Base-by-base conservation (phyloP, 2,113 vertebrate species). In the Mormyrus iriodes region DNA sequence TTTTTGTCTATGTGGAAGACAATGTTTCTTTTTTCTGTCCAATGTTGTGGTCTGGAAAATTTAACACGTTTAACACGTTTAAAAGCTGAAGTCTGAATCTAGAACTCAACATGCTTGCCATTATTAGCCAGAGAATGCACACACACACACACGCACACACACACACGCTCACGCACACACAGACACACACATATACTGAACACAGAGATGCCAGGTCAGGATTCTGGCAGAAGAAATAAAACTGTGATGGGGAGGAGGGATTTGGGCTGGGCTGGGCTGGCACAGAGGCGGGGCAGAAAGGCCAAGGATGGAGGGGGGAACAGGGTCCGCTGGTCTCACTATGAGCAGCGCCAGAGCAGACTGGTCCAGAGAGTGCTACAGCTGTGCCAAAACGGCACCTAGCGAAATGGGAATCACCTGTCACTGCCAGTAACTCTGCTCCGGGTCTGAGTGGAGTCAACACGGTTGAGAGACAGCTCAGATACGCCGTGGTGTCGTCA, bases 1-100 rank as follows among this genome's bases (percentile, higher is more conserved):
- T 90, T 92, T 91, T 91, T 91, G 91, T 95, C 91, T 86, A 91
- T 88, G 91, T 91, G 93, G 92, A 93, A 92, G 91, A 95, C 93
- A 90, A 94, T 83, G 82, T 92, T 90, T 90, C 35, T 17, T 85
- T 90, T 89, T 85, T 55, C 91, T 69, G 88, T 83, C 48, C 91
- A 90, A 69, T 90, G 90, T 90, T 91, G 89, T 90, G 51, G 92
- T 89, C 90, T 79, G 76, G 91, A 91, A 92, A 89, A 65, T 88
- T 79, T 86, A 91, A 92, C 84, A 90, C 79, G 91, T 88, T 79
- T 85, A 91, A 92, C 84, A 90, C 79, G 90, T 44, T 90, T 89
- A 91, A 90, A 90, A 91, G 91, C 90, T 88, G 85, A 88, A 90
- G 86, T 91, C 89, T 91, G 90, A 91, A 91, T 87, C 92, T 90